phyloP scores from a whole-genome alignment of 2,888 invertebrate genomes.

The Melanostoma scalare region DNA sequence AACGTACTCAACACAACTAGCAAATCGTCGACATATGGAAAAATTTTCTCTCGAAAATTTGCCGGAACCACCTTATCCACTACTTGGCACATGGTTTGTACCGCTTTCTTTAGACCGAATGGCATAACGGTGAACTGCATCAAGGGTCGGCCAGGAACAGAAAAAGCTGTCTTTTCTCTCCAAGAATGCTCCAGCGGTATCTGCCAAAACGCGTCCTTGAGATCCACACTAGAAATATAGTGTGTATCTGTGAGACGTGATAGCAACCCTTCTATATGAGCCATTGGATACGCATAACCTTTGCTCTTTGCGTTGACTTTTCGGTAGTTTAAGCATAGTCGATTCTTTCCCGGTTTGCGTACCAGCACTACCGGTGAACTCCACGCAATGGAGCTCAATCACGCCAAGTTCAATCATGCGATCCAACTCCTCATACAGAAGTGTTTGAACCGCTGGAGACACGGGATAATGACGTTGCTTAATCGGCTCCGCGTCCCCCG shows the following conservation, averaged over 20 bases:
- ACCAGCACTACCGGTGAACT: too few relatives aligned
- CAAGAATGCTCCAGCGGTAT: not conserved
- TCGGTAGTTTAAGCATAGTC: too few relatives aligned
- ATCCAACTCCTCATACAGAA: too few relatives aligned
- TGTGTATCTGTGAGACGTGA: slow-evolving; percentile 10
- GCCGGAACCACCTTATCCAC: slow-evolving; percentile 60
- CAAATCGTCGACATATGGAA: too few relatives aligned
- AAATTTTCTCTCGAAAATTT: too few relatives aligned
- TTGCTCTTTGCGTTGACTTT: slow-evolving; percentile 11
- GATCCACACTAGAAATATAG: slow-evolving; percentile 20
- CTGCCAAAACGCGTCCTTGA: not conserved
- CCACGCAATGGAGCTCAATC: too few relatives aligned
- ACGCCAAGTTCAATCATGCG: too few relatives aligned
- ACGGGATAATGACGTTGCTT: slow-evolving; percentile 1
- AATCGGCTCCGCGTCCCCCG: not conserved
- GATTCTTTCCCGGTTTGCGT: too few relatives aligned
- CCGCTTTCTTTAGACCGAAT: slow-evolving; percentile 9
- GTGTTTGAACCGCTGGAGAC: not conserved
- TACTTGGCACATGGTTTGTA: slow-evolving; percentile 48
- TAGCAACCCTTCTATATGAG: slow-evolving; percentile 22
- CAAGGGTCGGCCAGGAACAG: slow-evolving; percentile 9
- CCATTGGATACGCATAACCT: slow-evolving; percentile 32
- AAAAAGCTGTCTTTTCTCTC: slow-evolving; percentile 30
- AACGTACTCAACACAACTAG: too few relatives aligned
- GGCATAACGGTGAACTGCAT: slow-evolving; percentile 38